These are phyloP conservation scores for Colossoma macropomum DNA, from an alignment of 2,113 vertebrate genomes.

Conservation along the genomic window DNA sequence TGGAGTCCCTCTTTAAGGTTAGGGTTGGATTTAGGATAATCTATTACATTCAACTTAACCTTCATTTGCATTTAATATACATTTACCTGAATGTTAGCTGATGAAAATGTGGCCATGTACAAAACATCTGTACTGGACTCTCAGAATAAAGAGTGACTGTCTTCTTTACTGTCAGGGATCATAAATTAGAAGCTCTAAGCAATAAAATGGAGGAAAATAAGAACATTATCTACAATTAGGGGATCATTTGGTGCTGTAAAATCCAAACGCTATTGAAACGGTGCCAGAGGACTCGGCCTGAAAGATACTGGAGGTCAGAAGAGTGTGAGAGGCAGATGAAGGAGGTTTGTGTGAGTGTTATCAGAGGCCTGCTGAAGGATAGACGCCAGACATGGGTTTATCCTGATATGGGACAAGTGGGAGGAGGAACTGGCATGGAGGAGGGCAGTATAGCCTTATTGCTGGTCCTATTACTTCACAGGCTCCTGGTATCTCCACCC, in stretches of 20 bases:
- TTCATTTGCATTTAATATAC: neutral
- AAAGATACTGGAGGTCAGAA: slow-evolving; percentile 1
- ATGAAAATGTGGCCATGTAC: neutral
- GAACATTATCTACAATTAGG: neutral
- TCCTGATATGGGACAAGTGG: slow-evolving; percentile 12
- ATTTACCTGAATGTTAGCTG: neutral
- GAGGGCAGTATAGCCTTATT: neutral
- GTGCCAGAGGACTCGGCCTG: neutral
- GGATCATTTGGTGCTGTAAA: neutral
- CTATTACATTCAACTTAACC: too few relatives aligned
- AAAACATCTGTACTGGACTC: neutral
- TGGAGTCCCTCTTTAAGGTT: neutral
- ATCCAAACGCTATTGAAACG: neutral
- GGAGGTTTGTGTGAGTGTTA: slow-evolving; percentile 25
- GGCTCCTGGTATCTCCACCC: slow-evolving; percentile 33
- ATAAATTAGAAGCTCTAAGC: slow-evolving; percentile 4
- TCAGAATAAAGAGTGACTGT: neutral
- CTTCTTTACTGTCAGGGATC: neutral
- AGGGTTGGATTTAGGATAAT: neutral
- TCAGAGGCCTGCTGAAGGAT: slow-evolving; percentile 39
- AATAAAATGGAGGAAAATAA: neutral
- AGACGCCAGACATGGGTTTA: neutral
- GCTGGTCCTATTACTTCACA: slow-evolving; percentile 13
- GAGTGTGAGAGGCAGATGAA: slow-evolving; percentile 2
- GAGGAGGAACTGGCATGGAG: neutral